Conservation (phyloP, 1,140 invertebrate species). For the Diabrotica virgifera region DNA sequence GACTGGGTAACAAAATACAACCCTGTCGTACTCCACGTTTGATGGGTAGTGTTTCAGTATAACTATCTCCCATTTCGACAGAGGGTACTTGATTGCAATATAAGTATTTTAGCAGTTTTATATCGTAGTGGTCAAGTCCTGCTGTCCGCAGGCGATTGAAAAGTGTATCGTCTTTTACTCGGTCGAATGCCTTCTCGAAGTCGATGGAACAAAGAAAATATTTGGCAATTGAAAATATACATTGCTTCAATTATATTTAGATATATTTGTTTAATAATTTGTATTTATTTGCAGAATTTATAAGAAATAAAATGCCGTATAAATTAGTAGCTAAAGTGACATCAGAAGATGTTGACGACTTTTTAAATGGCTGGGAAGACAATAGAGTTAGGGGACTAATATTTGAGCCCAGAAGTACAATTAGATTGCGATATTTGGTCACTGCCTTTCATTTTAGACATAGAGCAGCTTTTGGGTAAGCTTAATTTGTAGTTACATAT, state of each 20-base stretch:
- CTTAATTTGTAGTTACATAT: background rate
- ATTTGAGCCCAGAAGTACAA: constrained; percentile 73
- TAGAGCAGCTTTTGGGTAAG: constrained; percentile 81
- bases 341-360: constrained; percentile 71
- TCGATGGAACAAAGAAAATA: no score
- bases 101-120: no score
- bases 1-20: no score
- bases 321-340: constrained; percentile 70
- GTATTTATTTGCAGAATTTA: constrained; percentile 65
- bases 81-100: no score
- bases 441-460: constrained; percentile 82
- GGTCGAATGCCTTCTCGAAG: no score
- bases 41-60: no score
- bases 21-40: no score
- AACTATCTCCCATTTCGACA: no score
- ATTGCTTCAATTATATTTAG: background rate
- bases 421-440: constrained; percentile 82
- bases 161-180: no score
- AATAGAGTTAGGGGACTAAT: constrained; percentile 88
- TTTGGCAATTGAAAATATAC: no score
- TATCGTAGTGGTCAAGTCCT: no score
- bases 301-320: constrained; percentile 79
- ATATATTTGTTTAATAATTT: constrained; percentile 3
- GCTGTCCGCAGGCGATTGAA: no score
- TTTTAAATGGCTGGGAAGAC: constrained; percentile 85